A percentile compares a stretch with the other conserved stretches of the same genome.
phyloP scores from a whole-genome alignment of 2,888 invertebrate species.

The Mythimna pallens region DNA sequence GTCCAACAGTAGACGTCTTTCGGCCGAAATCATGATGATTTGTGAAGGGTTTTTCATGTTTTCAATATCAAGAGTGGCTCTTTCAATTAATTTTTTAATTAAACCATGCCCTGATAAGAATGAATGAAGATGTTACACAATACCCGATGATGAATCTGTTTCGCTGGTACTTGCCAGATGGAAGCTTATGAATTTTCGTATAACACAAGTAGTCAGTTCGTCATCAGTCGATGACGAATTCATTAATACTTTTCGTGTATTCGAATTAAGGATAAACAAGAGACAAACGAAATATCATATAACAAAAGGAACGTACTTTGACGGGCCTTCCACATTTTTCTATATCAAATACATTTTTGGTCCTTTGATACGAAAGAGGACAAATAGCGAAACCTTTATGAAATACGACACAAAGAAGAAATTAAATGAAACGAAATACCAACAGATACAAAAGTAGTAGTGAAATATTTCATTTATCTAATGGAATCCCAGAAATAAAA shows the following conservation, averaged over 20 bases:
- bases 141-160: not conserved
- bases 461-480: not conserved
- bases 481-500: conserved; percentile 1
- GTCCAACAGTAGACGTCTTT: too few species aligned
- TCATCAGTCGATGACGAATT: not conserved
- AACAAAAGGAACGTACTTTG: not conserved
- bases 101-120: not conserved
- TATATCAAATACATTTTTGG: not conserved
- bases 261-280: not conserved
- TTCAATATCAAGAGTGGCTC: not conserved
- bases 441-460: not conserved
- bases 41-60: not conserved
- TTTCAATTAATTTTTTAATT: not conserved
- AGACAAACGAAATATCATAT: not conserved
- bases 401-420: not conserved
- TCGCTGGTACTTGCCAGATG: not conserved
- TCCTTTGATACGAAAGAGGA: conserved; percentile 13
- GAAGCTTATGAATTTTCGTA: not conserved
- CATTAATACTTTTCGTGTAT: not conserved
- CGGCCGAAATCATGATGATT: not conserved
- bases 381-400: not conserved
- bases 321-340: not conserved
- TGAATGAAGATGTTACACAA: not conserved
- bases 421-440: conserved; percentile 1
- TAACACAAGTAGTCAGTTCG: too few species aligned